These are phyloP conservation scores for Drosophila nigritarsus DNA, from an alignment of 2,888 invertebrate genomes.

Conservation along the genomic window DNA sequence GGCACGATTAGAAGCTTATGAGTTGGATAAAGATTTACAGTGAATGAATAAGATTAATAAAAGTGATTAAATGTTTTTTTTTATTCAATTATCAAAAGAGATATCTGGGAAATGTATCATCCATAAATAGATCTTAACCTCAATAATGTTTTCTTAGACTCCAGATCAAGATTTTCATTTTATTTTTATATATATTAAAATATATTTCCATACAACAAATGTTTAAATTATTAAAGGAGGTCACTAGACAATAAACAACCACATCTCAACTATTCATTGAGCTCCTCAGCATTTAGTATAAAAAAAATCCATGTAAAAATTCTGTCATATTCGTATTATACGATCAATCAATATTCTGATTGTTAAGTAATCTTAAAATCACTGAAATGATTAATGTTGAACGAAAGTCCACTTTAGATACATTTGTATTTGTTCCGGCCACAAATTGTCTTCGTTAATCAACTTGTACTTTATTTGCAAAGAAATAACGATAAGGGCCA, in stretches of 20 bases:
- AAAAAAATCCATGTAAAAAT: not conserved
- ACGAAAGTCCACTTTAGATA: not conserved
- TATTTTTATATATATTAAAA: accelerated
- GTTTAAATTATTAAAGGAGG: not conserved
- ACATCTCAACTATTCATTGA: not conserved
- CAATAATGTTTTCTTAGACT: not conserved
- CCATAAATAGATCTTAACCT: not conserved
- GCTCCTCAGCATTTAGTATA: not conserved
- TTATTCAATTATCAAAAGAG: not conserved
- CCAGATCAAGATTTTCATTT: not conserved
- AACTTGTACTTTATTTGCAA: constrained; percentile 63
- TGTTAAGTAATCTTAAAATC: constrained; percentile 11
- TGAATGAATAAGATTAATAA: not conserved
- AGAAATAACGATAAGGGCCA: constrained; percentile 59
- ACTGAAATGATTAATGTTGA: constrained; percentile 47
- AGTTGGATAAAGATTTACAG: not conserved
- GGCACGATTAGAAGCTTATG: not conserved
- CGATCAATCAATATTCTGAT: constrained; percentile 7
- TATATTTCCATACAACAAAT: not conserved
- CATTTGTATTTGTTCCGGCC: constrained; percentile 34
- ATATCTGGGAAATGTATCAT: not conserved
- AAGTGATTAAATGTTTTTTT: not conserved
- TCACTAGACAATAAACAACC: not conserved
- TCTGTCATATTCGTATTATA: not conserved
- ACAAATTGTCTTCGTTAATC: constrained; percentile 4